Percentiles rank a stretch among this genome's conserved stretches.
These are phyloP conservation scores for Synergus umbraculus DNA, from an alignment of 2,888 invertebrate genomes.

Conservation along the genomic window DNA sequence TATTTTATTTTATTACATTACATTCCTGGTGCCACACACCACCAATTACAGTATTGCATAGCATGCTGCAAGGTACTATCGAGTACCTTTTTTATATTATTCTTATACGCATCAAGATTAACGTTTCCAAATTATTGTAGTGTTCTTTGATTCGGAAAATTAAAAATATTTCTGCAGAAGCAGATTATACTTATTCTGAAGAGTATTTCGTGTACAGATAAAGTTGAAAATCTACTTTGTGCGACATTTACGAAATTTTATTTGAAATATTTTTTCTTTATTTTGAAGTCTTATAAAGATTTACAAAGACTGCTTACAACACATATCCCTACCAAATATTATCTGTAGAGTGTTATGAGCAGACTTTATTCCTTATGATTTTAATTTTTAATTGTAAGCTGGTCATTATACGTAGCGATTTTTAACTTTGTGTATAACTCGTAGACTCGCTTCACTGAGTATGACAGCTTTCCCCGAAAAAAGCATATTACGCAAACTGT, in stretches of 20 bases:
- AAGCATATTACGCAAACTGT: conserved; percentile 21
- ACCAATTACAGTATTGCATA: conserved; percentile 70
- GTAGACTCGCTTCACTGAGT: neutral
- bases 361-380: too few species aligned
- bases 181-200: too few species aligned
- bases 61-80: conserved; percentile 59
- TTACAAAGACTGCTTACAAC: neutral
- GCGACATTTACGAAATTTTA: neutral
- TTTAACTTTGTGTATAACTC: neutral
- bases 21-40: conserved; percentile 67
- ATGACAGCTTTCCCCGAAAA: neutral
- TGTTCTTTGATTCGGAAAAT: conserved; percentile 21
- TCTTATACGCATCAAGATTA: neutral
- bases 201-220: neutral
- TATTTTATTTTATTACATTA: conserved; percentile 64
- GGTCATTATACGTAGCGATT: neutral
- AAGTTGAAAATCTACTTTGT: neutral
- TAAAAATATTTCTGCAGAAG: conserved; percentile 22
- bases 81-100: conserved; percentile 28
- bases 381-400: neutral
- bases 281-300: too few species aligned
- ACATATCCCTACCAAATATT: too few species aligned
- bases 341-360: too few species aligned
- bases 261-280: too few species aligned
- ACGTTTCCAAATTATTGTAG: conserved; percentile 23